These are phyloP conservation scores for Leptinotarsa peninsularis DNA, from an alignment of 2,888 invertebrate genomes.

Conservation along the genomic window DNA sequence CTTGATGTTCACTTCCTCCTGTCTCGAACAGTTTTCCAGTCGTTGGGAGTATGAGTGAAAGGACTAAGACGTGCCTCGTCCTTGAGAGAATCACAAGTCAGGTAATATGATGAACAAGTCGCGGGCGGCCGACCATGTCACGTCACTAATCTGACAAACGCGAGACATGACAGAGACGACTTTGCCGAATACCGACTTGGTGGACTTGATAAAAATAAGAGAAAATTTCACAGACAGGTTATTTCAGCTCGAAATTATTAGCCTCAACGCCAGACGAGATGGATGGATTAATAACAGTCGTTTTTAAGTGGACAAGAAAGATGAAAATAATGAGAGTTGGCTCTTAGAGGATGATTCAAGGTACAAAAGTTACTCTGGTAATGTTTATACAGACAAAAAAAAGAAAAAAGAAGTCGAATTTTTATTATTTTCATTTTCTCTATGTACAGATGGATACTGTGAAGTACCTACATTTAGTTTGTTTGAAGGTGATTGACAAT, in stretches of 20 bases:
- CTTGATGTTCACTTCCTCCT: conserved; percentile 3
- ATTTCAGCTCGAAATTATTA: conserved; percentile 32
- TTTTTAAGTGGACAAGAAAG: conserved; percentile 10
- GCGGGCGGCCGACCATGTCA: conserved; percentile 61
- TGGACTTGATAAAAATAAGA: conserved; percentile 38
- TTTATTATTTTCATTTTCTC: no score
- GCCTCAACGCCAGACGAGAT: conserved; percentile 28
- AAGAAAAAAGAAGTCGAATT: no score
- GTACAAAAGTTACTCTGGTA: no score
- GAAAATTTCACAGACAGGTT: conserved; percentile 36
- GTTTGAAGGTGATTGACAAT: no score
- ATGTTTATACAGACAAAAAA: no score
- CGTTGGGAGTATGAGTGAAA: background rate
- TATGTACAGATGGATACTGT: no score
- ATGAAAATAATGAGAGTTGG: conserved; percentile 6
- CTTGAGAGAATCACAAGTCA: conserved; percentile 40
- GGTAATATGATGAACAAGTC: conserved; percentile 62
- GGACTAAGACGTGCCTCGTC: conserved; percentile 5
- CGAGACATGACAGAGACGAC: conserved; percentile 57
- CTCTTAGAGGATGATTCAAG: conserved; percentile 15
- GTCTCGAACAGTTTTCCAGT: conserved; percentile 12
- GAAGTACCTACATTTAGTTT: no score
- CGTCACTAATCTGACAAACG: conserved; percentile 61
- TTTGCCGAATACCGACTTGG: conserved; percentile 33
- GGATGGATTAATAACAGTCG: conserved; percentile 32